A percentile compares a stretch with the other conserved stretches of the same genome.
Conservation (phyloP, 2,888 invertebrate species). For the Mesochorus sp. region DNA sequence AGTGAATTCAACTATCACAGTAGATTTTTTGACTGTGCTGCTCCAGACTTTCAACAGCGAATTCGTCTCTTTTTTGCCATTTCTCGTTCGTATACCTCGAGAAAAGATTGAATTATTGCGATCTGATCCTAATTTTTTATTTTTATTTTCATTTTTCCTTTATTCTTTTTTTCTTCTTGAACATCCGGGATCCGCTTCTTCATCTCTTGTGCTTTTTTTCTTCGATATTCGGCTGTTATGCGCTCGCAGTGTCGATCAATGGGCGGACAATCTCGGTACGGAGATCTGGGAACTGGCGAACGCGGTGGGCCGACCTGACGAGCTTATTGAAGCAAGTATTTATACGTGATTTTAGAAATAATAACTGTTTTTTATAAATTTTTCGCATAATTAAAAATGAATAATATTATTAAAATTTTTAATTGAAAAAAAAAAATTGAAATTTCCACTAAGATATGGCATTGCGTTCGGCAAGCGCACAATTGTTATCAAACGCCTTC, state of each 20-base stretch:
- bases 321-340: constrained; percentile 88
- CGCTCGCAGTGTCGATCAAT: constrained; percentile 87
- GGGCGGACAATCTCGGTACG: constrained; percentile 91
- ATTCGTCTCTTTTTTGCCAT: neutral
- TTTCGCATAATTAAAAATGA: neutral
- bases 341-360: neutral
- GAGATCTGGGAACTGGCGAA: constrained; percentile 91
- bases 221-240: constrained; percentile 26
- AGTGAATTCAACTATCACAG: constrained; percentile 54
- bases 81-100: neutral
- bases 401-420: neutral
- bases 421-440: neutral
- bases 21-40: neutral
- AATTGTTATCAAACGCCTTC: too few relatives aligned
- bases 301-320: constrained; percentile 89
- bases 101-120: neutral
- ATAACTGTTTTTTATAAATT: neutral
- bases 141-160: neutral
- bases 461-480: too few relatives aligned
- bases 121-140: neutral
- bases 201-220: neutral
- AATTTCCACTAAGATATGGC: too few relatives aligned
- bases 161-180: neutral
- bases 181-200: neutral
- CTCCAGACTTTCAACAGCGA: neutral